These are phyloP conservation scores for Camponotus floridanus DNA, from an alignment of 1,140 invertebrate genomes.

Conservation along the genomic window DNA sequence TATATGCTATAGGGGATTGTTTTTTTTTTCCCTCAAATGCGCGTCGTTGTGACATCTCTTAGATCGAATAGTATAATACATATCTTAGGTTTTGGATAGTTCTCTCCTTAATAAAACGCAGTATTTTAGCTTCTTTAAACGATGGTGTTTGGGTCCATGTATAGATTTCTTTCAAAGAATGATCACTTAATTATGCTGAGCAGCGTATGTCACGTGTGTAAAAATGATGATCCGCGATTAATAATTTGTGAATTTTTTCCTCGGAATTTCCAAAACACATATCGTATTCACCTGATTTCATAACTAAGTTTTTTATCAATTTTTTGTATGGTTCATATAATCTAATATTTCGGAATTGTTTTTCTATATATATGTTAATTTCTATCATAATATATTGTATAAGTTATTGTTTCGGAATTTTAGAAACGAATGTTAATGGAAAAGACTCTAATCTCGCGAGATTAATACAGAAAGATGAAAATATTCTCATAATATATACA, in stretches of 20 bases:
- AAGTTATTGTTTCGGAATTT: too few species aligned
- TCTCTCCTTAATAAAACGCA: background rate
- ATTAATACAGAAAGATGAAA: too few species aligned
- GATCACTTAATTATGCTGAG: background rate
- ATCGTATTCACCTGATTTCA: too few species aligned
- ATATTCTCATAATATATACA: too few species aligned
- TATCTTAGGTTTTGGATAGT: slow-evolving; percentile 20
- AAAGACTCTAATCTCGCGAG: too few species aligned
- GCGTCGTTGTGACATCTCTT: background rate
- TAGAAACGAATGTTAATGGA: too few species aligned
- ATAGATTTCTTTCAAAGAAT: slow-evolving; percentile 8
- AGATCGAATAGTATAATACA: slow-evolving; percentile 11
- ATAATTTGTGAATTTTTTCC: background rate
- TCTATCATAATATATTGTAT: too few species aligned
- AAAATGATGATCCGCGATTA: background rate
- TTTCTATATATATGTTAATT: too few species aligned
- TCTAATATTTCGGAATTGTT: too few species aligned
- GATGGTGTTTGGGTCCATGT: background rate
- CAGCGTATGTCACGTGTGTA: background rate
- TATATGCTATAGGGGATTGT: slow-evolving; percentile 35
- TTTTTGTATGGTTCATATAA: too few species aligned
- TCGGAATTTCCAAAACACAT: background rate
- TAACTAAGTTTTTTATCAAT: too few species aligned
- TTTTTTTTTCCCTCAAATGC: background rate
- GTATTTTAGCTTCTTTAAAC: background rate